Evolutionary conservation across 2,888 invertebrate species (phyloP), one percentile per base, ranked within the genome.

Genomic region (Ceraclea dissimilis): DNA sequence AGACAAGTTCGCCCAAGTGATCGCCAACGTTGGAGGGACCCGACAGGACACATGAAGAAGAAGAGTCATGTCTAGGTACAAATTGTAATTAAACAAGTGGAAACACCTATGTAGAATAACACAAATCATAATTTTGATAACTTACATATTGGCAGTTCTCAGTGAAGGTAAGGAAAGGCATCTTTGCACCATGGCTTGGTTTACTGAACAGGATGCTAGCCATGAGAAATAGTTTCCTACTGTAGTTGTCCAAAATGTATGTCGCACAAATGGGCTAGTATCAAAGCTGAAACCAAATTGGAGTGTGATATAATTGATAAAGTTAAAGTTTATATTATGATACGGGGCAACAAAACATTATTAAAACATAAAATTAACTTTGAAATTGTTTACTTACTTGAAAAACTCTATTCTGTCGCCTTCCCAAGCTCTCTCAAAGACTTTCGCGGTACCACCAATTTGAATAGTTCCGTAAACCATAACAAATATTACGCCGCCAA

Each of bases 101-200:
- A n/a, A n/a, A n/a, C n/a, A n/a, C n/a, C n/a, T n/a, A n/a, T n/a
- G n/a, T n/a, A n/a, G n/a, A n/a, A n/a, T n/a, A n/a, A n/a, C n/a
- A n/a, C n/a, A n/a, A n/a, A n/a, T n/a, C n/a, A n/a, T n/a, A n/a
- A n/a, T n/a, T n/a, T n/a, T n/a, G n/a, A n/a, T 26, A 46, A 19
- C 80, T 77, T 72, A 88, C 89, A 82, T 79, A 68, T 84, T 81
- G 19, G 90, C 89, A 63, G 84, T 80, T 65, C 72, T 79, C 31
- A 89, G 70, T 11, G 86, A 81, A 0, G 89, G 85, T 69, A 91
- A 82, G 0, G 90, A 85, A 2, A 92, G 74, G 64, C 90, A 90
- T 62, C 92, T 74, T 66, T 93, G 92, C 1, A 93, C 88, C 86
- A 91, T 90, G 0, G 90, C 86, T 71, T 92, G 92, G 69, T 91